Percentiles rank a stretch among this genome's conserved stretches.
These are phyloP conservation scores for Alouatta palliata DNA, from an alignment of 2,113 vertebrate genomes.

Conservation along the genomic window DNA sequence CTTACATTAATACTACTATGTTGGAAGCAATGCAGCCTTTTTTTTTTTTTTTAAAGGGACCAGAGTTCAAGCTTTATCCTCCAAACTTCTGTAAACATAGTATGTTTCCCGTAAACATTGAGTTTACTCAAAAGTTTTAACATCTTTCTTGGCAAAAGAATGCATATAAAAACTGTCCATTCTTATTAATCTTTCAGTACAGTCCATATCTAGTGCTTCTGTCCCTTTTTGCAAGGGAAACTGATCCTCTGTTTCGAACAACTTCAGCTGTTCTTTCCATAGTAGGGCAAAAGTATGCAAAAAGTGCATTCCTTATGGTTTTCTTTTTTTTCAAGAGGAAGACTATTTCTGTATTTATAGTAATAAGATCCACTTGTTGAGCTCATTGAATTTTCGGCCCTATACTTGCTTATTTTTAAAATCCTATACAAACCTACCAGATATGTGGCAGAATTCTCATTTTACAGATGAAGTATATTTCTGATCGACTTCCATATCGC, in stretches of 20 bases:
- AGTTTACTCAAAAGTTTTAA: slow-evolving; percentile 28
- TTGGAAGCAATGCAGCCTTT: background rate
- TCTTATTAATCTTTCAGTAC: slow-evolving; percentile 28
- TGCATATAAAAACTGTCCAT: background rate
- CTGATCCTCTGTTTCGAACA: background rate
- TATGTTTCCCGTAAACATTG: slow-evolving; percentile 31
- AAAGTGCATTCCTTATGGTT: background rate
- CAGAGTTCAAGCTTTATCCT: slow-evolving; percentile 34
- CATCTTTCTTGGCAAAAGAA: slow-evolving; percentile 43
- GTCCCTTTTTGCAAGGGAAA: slow-evolving; percentile 34
- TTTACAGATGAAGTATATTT: slow-evolving; percentile 33
- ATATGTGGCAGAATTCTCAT: background rate
- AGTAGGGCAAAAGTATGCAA: slow-evolving; percentile 1
- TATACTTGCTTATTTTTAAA: background rate
- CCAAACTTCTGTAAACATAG: background rate
- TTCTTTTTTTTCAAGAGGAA: background rate
- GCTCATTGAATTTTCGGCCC: background rate
- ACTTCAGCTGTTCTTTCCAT: background rate
- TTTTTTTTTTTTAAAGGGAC: background rate
- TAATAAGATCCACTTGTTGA: slow-evolving; percentile 27
- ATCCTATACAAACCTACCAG: background rate
- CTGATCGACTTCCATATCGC: background rate
- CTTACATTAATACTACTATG: background rate
- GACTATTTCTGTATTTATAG: background rate
- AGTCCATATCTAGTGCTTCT: background rate